A percentile compares a stretch with the other conserved stretches of the same genome.
Evolutionary conservation across 2,888 invertebrate genomes (phyloP).

Genomic region (Tenthredo mesomela): DNA sequence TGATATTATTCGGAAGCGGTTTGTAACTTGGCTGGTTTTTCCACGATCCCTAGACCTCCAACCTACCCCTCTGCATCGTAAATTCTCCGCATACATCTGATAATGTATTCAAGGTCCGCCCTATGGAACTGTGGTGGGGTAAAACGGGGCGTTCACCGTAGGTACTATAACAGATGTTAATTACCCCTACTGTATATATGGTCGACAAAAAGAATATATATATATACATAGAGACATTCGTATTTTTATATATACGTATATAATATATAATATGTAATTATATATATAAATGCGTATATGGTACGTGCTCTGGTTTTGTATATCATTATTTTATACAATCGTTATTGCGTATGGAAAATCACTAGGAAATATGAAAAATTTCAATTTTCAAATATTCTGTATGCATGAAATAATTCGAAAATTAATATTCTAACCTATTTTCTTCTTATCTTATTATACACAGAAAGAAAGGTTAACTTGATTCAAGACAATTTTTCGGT

Average conservation of each 20-base stretch:
- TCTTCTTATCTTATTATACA: slow-evolving; percentile 56
- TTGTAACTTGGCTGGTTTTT: slow-evolving; percentile 47
- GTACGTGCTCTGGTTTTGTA: neutral
- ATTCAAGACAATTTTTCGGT: too few relatives aligned
- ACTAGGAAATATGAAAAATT: neutral
- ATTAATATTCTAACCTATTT: neutral
- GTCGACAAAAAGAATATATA: slow-evolving; percentile 56
- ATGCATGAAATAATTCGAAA: neutral
- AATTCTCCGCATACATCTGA: slow-evolving; percentile 61
- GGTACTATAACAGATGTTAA: slow-evolving; percentile 78
- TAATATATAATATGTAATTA: too few relatives aligned
- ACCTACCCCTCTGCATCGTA: slow-evolving; percentile 46
- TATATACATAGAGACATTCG: neutral
- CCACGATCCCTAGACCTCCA: slow-evolving; percentile 22
- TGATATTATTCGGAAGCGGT: slow-evolving; percentile 30
- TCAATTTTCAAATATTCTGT: neutral
- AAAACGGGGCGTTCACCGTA: slow-evolving; percentile 73
- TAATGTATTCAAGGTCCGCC: slow-evolving; percentile 78
- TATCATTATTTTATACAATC: neutral
- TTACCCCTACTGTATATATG: slow-evolving; percentile 74
- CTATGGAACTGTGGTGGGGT: slow-evolving; percentile 70
- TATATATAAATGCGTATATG: neutral
- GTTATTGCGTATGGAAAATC: neutral
- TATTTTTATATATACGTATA: neutral
- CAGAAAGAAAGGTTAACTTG: too few relatives aligned